Base-by-base conservation (phyloP, 2,888 invertebrate genomes). In the Hoplodrina ambigua region DNA sequence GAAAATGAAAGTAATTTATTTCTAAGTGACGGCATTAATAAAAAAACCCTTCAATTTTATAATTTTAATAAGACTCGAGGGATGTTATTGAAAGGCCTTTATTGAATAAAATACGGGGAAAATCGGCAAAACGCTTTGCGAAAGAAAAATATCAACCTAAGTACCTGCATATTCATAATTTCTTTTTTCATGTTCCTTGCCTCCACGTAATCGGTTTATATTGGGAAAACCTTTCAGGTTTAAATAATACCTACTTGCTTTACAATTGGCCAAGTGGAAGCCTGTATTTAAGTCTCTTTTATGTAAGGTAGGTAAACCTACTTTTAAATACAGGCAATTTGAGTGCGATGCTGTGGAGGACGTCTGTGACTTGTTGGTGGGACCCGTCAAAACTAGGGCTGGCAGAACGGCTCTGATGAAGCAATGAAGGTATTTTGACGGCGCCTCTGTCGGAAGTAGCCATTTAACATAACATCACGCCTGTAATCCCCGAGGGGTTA, bases 11-110 rank as follows among this genome's bases (percentile, higher is more conserved):
- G 88, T 85, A 87, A 87, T 87, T 89, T 87, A 75, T 79, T 85
- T 87, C 84, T 78, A 76, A 85, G 78, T 84, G 85, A 86, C 77
- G 80, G 80, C 82, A 83, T 86, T 87, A 83, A 87, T 86, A 86
- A 86, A 85, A 87, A 88, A 86, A 86, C 65, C 72, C 86, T 90
- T 89, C 85, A 86, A 87, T 89, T 89, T 89, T 86, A 86, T 89
- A 89, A 88, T 90, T 91, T 90, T 88, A 84, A 84, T 87, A 86
- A 88, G 87, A 82, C 85, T 78, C 82, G 85, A 80, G 91, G 89
- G 90, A 88, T 90, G 90, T 90, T 92, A 91, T 92, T 92, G 91
- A 91, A 91, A 91, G 89, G 84, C 82, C 86, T 88, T 87, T 89
- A 89, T 89, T 91, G 87, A 90, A 91, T 89, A 86, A 89, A 91